Percentiles rank a stretch among this genome's conserved stretches.
These are phyloP conservation scores for Halichondria panicea DNA, from an alignment of 37 sponge, comb jelly and placozoan species.

Conservation along the genomic window DNA sequence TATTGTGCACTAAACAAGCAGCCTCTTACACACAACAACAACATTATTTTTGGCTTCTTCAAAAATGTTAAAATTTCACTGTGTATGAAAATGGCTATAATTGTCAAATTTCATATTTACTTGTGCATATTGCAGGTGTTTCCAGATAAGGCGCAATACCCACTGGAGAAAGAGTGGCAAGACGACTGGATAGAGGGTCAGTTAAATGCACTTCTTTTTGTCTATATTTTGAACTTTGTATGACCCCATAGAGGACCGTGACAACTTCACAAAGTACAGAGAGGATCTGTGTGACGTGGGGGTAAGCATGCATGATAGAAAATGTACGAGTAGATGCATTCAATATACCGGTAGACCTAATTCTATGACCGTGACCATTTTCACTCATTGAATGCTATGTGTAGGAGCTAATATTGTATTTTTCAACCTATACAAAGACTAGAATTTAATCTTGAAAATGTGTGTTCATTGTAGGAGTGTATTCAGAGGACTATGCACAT, in stretches of 20 bases:
- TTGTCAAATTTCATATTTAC: not conserved
- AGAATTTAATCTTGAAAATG: too few species aligned
- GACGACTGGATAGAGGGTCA: conserved; percentile 49
- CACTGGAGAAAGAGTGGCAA: conserved; percentile 56
- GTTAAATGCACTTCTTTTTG: not conserved
- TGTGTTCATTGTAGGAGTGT: conserved; percentile 13
- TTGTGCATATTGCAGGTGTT: conserved; percentile 22
- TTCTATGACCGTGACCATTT: too few species aligned
- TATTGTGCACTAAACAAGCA: not conserved
- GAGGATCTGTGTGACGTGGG: conserved; percentile 70
- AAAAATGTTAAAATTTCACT: too few species aligned
- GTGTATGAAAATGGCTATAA: not conserved
- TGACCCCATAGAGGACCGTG: conserved; percentile 1
- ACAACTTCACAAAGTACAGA: conserved; percentile 55
- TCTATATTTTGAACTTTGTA: not conserved
- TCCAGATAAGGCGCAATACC: conserved; percentile 63
- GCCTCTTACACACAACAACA: not conserved
- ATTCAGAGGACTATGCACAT: conserved; percentile 49
- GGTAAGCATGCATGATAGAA: too few species aligned
- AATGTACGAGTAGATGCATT: too few species aligned
- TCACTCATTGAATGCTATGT: too few species aligned
- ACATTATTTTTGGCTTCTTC: too few species aligned
- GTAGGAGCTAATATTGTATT: too few species aligned
- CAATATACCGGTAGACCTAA: too few species aligned
- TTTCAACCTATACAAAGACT: too few species aligned